phyloP scores from a whole-genome alignment of 2,888 invertebrate genomes.

The Pyrocoelia pectoralis region DNA sequence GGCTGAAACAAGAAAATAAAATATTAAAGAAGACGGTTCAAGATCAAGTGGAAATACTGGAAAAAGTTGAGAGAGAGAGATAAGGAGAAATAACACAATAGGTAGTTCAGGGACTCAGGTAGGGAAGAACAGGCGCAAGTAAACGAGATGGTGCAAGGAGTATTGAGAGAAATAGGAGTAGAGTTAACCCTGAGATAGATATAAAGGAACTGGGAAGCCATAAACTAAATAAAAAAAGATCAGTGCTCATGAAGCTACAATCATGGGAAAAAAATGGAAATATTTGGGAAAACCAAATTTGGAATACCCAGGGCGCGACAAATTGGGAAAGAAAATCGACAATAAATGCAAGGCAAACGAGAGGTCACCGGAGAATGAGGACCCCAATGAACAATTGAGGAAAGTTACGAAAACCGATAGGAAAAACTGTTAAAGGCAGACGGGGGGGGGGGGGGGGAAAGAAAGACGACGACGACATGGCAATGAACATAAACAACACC shows the following conservation, averaged over 20 bases:
- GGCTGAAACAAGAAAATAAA: constrained; percentile 3
- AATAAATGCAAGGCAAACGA: neutral
- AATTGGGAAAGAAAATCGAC: neutral
- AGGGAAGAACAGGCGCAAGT: constrained; percentile 13
- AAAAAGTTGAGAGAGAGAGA: neutral
- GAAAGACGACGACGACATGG: neutral
- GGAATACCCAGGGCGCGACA: neutral
- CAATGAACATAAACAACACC: too few relatives aligned
- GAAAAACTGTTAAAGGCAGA: neutral
- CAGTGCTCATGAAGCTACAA: too few relatives aligned
- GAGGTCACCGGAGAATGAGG: neutral
- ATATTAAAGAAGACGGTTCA: constrained; percentile 1
- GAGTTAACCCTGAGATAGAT: constrained; percentile 4
- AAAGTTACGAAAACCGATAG: neutral
- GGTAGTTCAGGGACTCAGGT: neutral
- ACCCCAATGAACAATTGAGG: neutral
- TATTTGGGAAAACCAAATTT: neutral
- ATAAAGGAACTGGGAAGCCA: neutral
- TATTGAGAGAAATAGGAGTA: constrained; percentile 3
- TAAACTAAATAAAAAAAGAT: neutral
- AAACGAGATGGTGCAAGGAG: constrained; percentile 1
- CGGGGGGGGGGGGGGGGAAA: neutral
- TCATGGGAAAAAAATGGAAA: too few relatives aligned
- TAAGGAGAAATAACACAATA: constrained; percentile 9
- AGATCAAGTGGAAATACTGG: constrained; percentile 7